Evolutionary conservation across 2,113 vertebrate species (phyloP).

Genomic region (Lophochroa leadbeateri): DNA sequence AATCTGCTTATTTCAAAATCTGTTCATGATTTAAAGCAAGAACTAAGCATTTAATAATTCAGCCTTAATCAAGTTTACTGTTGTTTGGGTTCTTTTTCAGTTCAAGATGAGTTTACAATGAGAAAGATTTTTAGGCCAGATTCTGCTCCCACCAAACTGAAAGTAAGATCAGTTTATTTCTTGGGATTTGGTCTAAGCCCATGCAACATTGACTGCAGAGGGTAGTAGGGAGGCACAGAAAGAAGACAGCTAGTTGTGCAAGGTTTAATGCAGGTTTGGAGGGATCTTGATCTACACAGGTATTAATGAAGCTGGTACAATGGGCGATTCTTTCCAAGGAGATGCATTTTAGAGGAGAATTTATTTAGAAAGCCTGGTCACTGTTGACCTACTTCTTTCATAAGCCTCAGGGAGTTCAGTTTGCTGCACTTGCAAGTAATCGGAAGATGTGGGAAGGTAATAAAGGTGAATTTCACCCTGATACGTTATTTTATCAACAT

Average conservation of each 20-base stretch:
- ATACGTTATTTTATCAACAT: neutral
- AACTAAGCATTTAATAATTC: neutral
- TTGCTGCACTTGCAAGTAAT: neutral
- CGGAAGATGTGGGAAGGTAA: neutral
- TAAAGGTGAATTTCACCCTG: neutral
- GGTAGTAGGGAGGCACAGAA: neutral
- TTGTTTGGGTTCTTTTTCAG: neutral
- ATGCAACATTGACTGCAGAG: neutral
- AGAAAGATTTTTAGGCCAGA: neutral
- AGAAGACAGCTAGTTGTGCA: neutral
- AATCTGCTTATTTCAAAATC: conserved; percentile 6
- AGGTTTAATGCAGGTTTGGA: neutral
- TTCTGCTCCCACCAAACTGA: neutral
- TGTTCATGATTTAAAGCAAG: conserved; percentile 24
- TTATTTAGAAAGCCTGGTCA: neutral
- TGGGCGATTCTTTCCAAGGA: neutral
- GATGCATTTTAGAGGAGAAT: neutral
- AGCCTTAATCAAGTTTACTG: neutral
- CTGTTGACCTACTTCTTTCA: conserved; percentile 42
- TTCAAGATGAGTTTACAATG: neutral
- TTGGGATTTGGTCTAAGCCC: neutral
- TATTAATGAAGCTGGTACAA: neutral
- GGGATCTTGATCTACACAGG: neutral
- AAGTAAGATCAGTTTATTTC: neutral
- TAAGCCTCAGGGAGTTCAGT: neutral